A percentile compares a stretch with the other conserved stretches of the same genome.
These are phyloP conservation scores for Tyria jacobaeae DNA, from an alignment of 2,888 invertebrate species.

Conservation along the genomic window DNA sequence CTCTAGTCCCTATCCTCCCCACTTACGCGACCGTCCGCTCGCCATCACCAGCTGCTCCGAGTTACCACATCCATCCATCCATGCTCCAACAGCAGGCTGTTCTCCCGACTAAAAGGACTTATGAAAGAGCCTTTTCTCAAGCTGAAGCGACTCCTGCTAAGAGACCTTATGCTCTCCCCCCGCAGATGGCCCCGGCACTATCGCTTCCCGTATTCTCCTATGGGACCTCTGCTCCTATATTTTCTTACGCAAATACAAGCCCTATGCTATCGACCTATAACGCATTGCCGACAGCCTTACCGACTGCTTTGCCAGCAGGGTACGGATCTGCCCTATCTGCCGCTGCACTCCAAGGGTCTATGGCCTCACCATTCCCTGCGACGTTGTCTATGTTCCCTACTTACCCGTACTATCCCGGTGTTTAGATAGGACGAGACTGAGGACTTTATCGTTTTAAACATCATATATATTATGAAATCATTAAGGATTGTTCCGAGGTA, in stretches of 20 bases:
- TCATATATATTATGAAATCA: background rate
- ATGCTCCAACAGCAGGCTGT: slow-evolving; percentile 63
- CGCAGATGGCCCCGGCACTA: slow-evolving; percentile 71
- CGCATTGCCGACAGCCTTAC: slow-evolving; percentile 63
- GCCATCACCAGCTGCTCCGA: slow-evolving; percentile 53
- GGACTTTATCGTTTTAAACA: too few relatives aligned
- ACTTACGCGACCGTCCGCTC: slow-evolving; percentile 66
- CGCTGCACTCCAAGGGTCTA: slow-evolving; percentile 63
- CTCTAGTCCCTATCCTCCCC: slow-evolving; percentile 63
- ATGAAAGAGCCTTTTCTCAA: slow-evolving; percentile 90
- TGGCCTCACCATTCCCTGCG: slow-evolving; percentile 64
- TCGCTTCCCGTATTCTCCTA: slow-evolving; percentile 86
- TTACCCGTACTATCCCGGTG: slow-evolving; percentile 63
- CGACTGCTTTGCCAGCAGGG: slow-evolving; percentile 70
- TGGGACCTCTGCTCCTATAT: slow-evolving; percentile 76
- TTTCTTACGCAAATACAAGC: slow-evolving; percentile 75
- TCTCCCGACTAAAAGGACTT: slow-evolving; percentile 88
- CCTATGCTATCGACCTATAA: slow-evolving; percentile 74
- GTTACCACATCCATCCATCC: slow-evolving; percentile 57
- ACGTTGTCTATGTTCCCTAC: slow-evolving; percentile 73
- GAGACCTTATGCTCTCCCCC: slow-evolving; percentile 73
- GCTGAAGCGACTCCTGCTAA: slow-evolving; percentile 81
- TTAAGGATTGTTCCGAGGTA: background rate
- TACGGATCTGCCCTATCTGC: slow-evolving; percentile 71
- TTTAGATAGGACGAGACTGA: too few relatives aligned